phyloP scores from a whole-genome alignment of 2,888 invertebrate genomes.

The Creontiades dilutus region DNA sequence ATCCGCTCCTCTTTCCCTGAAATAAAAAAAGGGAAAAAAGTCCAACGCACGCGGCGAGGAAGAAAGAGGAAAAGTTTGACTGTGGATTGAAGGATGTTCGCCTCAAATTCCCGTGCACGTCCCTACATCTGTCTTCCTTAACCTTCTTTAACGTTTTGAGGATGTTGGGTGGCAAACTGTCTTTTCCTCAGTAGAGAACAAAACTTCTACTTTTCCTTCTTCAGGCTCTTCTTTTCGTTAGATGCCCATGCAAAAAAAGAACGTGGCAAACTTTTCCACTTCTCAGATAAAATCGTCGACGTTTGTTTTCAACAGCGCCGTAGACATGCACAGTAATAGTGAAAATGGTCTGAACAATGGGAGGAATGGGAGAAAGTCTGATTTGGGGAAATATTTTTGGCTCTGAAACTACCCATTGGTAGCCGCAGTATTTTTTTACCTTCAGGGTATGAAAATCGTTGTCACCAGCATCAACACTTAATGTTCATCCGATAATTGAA shows the following conservation, averaged over 20 bases:
- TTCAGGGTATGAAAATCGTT: no score
- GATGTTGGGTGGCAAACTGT: not conserved
- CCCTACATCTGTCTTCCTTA: conserved; percentile 9
- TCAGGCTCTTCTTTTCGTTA: not conserved
- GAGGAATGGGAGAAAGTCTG: no score
- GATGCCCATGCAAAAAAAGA: not conserved
- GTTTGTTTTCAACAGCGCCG: not conserved
- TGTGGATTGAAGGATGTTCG: conserved; percentile 9
- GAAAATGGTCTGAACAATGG: no score
- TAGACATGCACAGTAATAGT: no score
- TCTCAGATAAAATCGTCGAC: not conserved
- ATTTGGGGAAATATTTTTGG: no score
- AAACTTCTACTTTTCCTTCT: not conserved
- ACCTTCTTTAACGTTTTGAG: not conserved
- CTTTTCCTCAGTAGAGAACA: not conserved
- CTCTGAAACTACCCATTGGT: no score
- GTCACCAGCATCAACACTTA: no score
- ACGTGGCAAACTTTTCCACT: not conserved
- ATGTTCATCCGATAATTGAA: no score
- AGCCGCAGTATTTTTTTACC: no score
- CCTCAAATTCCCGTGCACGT: conserved; percentile 7
- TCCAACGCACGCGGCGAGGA: not conserved
- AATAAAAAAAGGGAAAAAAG: not conserved
- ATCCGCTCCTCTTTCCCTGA: not conserved
- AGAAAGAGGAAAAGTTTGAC: conserved; percentile 17